Evolutionary conservation across 2,797 vertebrate species (phyloP).

Genomic region (Pangasius larnaudii): DNA sequence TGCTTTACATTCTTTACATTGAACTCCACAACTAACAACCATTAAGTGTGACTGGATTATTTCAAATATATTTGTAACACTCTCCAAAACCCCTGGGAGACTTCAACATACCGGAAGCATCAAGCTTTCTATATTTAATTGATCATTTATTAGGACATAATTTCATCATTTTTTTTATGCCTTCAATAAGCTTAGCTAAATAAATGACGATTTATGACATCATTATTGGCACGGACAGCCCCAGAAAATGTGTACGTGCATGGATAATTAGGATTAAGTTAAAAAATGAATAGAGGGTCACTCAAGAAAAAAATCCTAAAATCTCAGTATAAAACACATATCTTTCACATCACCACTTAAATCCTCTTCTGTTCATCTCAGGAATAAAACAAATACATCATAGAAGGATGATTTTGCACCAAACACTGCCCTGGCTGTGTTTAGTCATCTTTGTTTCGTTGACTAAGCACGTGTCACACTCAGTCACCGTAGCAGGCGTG

Average conservation of each 20-base stretch:
- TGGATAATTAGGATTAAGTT: background rate
- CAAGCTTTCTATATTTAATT: background rate
- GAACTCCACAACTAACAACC: background rate
- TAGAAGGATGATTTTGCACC: background rate
- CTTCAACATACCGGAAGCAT: background rate
- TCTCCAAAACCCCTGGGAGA: background rate
- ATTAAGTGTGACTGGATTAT: background rate
- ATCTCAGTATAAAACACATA: too few species aligned
- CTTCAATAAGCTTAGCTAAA: background rate
- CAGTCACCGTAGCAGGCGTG: background rate
- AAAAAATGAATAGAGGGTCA: background rate
- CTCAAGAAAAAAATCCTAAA: background rate
- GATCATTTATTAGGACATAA: background rate
- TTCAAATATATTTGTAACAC: background rate
- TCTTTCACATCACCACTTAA: background rate
- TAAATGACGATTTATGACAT: background rate
- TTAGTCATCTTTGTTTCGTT: background rate
- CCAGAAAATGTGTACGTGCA: background rate
- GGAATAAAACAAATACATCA: background rate
- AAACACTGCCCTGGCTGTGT: slow-evolving; percentile 3
- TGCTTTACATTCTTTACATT: background rate
- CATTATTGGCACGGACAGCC: background rate
- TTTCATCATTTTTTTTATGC: background rate
- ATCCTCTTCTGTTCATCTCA: background rate
- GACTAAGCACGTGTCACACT: slow-evolving; percentile 1